Percentiles rank a stretch among this genome's conserved stretches.
Conservation (phyloP, 2,113 vertebrate genomes). For the Gadus chalcogrammus region DNA sequence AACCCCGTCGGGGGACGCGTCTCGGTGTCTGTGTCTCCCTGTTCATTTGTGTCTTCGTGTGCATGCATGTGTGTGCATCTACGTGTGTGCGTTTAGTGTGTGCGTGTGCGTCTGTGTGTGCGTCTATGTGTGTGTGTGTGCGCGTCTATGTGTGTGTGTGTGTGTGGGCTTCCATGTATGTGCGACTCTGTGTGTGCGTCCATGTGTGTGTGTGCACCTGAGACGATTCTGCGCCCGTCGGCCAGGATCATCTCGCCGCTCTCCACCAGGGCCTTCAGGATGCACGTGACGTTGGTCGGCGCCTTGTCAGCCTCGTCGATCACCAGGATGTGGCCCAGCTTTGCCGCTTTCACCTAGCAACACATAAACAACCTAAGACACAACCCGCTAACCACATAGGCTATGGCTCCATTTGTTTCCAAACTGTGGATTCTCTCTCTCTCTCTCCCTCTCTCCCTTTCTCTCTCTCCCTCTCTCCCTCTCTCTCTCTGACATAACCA, state of each 20-base stretch:
- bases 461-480: background rate
- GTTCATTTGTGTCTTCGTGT: background rate
- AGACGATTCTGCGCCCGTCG: conserved; percentile 89
- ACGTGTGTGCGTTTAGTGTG: conserved; percentile 14
- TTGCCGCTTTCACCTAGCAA: conserved; percentile 91
- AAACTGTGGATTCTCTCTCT: no score
- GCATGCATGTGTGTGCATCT: background rate
- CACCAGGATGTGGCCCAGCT: conserved; percentile 86
- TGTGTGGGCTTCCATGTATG: background rate
- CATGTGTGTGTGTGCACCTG: conserved; percentile 68
- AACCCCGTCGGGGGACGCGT: conserved; percentile 27
- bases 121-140: background rate
- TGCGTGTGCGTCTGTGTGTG: conserved; percentile 16
- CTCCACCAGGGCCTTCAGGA: conserved; percentile 96
- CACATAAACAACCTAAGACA: conserved; percentile 24
- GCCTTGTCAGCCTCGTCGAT: conserved; percentile 98
- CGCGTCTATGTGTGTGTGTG: conserved; percentile 11
- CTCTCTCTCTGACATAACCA: background rate
- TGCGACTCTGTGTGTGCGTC: background rate
- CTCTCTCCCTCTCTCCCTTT: no score
- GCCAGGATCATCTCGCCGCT: conserved; percentile 96
- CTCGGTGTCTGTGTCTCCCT: conserved; percentile 8
- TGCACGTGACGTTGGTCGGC: conserved; percentile 95
- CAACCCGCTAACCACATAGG: no score
- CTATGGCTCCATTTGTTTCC: no score